A percentile compares a stretch with the other conserved stretches of the same genome.
Evolutionary conservation across 1,140 invertebrate genomes (phyloP).

Genomic region (Apis dorsata): DNA sequence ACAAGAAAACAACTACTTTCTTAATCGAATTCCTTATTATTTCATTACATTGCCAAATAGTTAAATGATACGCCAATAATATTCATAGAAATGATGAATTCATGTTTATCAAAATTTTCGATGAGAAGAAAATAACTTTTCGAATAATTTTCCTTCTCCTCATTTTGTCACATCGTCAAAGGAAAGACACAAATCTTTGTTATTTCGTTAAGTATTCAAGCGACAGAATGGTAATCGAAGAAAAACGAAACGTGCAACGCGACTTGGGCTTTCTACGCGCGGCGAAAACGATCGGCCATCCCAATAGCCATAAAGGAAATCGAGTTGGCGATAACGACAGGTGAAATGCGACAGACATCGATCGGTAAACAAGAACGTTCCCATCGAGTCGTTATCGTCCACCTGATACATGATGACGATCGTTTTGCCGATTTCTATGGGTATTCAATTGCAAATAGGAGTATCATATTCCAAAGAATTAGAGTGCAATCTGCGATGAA

Average conservation of each 20-base stretch:
- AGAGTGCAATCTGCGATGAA: background rate
- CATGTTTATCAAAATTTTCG: no score
- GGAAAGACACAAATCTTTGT: no score
- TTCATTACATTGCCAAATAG: no score
- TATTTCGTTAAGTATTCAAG: no score
- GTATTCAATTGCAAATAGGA: background rate
- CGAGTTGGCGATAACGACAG: conserved; percentile 55
- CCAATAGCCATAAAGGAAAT: conserved; percentile 46
- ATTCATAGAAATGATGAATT: no score
- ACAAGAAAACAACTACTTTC: no score
- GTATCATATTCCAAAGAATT: background rate
- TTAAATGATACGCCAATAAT: no score
- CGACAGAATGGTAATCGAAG: background rate
- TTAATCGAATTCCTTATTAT: no score
- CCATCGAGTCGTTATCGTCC: conserved; percentile 38
- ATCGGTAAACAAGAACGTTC: conserved; percentile 39
- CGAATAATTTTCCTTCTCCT: no score
- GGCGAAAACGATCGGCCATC: conserved; percentile 12
- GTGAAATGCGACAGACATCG: conserved; percentile 47
- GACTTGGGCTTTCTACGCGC: conserved; percentile 8
- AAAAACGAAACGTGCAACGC: background rate
- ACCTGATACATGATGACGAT: conserved; percentile 49
- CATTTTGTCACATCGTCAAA: no score
- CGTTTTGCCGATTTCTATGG: conserved; percentile 34
- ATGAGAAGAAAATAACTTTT: no score